A percentile compares a stretch with the other conserved stretches of the same genome.
Conservation (phyloP, 1,140 invertebrate genomes). For the Pararge aegeria region DNA sequence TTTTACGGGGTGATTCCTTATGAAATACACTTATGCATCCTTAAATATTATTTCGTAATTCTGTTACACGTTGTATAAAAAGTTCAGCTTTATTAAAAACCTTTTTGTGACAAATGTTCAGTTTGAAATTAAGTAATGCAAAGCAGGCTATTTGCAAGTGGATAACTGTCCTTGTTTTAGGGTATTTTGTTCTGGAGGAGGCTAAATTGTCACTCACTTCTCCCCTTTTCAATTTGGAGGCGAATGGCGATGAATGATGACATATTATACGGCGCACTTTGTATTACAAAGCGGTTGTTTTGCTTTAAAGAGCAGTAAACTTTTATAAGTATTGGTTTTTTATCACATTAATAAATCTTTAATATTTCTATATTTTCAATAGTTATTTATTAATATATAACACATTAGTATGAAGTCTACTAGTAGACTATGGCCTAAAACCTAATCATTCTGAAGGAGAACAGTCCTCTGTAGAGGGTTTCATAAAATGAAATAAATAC, state of each 20-base stretch:
- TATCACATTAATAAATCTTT: too few relatives aligned
- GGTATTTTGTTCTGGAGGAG: conserved; percentile 7
- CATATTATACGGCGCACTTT: background rate
- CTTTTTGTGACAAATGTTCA: conserved; percentile 1
- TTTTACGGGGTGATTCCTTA: too few relatives aligned
- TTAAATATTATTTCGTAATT: too few relatives aligned
- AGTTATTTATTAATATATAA: too few relatives aligned
- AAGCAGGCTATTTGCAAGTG: conserved; percentile 21
- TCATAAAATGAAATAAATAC: too few relatives aligned
- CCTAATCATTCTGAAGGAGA: too few relatives aligned
- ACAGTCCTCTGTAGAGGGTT: too few relatives aligned
- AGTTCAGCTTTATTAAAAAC: conserved; percentile 28
- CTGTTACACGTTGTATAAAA: too few relatives aligned
- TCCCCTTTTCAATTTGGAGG: conserved; percentile 4
- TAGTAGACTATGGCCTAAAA: too few relatives aligned
- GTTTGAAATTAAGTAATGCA: conserved; percentile 35
- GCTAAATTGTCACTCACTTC: conserved; percentile 8
- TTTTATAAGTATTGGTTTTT: background rate
- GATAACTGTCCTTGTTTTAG: background rate
- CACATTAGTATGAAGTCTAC: too few relatives aligned
- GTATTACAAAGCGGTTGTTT: conserved; percentile 1
- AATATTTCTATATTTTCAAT: too few relatives aligned
- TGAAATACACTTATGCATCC: too few relatives aligned
- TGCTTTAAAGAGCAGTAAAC: background rate
- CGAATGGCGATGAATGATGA: conserved; percentile 10